phyloP scores from a whole-genome alignment of 2,797 vertebrate genomes.

The Danio kyathit region DNA sequence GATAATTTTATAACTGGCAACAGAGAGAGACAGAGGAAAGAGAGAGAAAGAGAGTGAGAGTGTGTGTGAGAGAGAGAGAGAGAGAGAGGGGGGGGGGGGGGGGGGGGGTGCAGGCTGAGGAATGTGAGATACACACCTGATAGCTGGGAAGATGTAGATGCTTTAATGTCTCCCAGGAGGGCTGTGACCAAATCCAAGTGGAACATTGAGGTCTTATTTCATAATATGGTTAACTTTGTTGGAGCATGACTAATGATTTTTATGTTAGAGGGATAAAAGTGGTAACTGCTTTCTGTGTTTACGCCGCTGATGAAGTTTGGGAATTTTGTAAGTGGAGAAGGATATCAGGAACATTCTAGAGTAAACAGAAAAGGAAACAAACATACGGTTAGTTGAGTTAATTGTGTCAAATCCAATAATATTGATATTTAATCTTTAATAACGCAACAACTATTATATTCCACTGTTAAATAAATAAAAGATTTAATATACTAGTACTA shows the following conservation, averaged over 20 bases:
- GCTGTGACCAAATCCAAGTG: conserved; percentile 20
- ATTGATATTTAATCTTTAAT: too few species aligned
- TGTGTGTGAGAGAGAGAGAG: too few species aligned
- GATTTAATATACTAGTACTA: too few species aligned
- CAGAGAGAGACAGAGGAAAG: too few species aligned
- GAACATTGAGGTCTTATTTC: neutral
- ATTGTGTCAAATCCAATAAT: too few species aligned
- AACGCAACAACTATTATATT: too few species aligned
- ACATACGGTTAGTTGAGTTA: too few species aligned
- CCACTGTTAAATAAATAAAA: too few species aligned
- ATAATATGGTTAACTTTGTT: conserved; percentile 2
- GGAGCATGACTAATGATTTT: neutral
- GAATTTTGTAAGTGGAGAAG: conserved; percentile 6
- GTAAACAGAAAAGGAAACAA: neutral
- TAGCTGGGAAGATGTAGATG: conserved; percentile 8
- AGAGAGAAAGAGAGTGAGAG: too few species aligned
- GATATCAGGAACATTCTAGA: neutral
- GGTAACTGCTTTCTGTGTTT: conserved; percentile 11
- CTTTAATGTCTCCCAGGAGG: neutral
- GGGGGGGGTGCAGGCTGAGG: conserved; percentile 36
- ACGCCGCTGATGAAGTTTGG: neutral
- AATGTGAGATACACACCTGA: conserved; percentile 50
- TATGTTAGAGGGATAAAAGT: neutral
- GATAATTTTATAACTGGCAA: too few species aligned
- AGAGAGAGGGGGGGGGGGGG: too few species aligned